Conservation (phyloP, 2,113 vertebrate genomes). For the Campylorhamphus procurvoides region DNA sequence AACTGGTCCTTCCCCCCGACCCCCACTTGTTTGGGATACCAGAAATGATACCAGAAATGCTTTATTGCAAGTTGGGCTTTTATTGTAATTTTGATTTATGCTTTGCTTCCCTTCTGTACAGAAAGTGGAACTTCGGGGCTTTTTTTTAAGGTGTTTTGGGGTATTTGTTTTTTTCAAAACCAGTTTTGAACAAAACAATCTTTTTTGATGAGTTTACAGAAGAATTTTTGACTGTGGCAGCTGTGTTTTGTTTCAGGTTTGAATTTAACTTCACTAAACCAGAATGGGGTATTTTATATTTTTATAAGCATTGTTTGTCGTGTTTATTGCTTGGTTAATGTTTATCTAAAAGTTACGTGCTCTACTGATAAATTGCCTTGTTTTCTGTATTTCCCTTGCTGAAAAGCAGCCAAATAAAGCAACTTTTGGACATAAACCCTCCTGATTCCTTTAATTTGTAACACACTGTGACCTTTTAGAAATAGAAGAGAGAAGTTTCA, state of each 20-base stretch:
- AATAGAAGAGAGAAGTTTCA: background rate
- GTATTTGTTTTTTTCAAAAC: background rate
- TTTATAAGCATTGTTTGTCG: background rate
- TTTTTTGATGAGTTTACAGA: background rate
- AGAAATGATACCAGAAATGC: background rate
- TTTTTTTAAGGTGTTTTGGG: background rate
- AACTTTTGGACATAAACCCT: background rate
- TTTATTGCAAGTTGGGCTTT: background rate
- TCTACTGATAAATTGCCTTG: background rate
- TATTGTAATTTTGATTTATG: background rate
- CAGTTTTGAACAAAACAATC: background rate
- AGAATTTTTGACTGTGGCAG: background rate
- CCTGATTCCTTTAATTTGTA: background rate
- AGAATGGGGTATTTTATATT: background rate
- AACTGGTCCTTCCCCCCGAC: background rate
- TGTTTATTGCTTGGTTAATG: background rate
- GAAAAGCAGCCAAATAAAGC: conserved; percentile 25
- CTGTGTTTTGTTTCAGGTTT: background rate
- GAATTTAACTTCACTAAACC: background rate
- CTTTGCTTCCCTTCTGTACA: background rate
- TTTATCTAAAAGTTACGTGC: background rate
- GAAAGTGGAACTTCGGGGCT: background rate
- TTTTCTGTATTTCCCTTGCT: background rate
- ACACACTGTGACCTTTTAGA: background rate
- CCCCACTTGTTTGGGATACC: background rate